Percentiles rank a stretch among this genome's conserved stretches.
Evolutionary conservation across 2,888 invertebrate species (phyloP).

Genomic region (Agrypnus murinus): DNA sequence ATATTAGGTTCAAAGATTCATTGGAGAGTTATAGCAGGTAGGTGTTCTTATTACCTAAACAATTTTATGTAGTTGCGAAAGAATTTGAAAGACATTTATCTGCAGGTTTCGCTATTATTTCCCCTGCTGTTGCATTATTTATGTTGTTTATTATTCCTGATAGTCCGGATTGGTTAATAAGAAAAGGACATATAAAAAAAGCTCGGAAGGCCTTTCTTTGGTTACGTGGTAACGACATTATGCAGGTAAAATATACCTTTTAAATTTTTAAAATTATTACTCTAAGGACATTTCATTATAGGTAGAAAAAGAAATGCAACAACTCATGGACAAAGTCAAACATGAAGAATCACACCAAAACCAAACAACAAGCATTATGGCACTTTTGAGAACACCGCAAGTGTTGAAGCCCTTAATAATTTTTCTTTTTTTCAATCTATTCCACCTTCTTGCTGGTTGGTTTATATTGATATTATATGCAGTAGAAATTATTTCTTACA

Average conservation of each 20-base stretch:
- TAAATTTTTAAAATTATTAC: no score
- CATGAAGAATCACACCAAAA: conserved; percentile 69
- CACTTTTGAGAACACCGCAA: conserved; percentile 76
- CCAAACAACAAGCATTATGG: conserved; percentile 61
- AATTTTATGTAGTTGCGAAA: no score
- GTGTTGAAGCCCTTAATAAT: conserved; percentile 83
- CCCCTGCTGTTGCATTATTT: conserved; percentile 77
- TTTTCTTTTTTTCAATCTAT: conserved; percentile 81
- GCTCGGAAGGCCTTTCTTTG: conserved; percentile 69
- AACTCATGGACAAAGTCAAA: conserved; percentile 76
- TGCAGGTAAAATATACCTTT: conserved; percentile 66
- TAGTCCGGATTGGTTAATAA: conserved; percentile 83
- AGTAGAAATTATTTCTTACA: conserved; percentile 80
- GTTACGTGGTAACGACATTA: conserved; percentile 66
- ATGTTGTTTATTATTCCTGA: conserved; percentile 81
- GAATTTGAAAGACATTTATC: no score
- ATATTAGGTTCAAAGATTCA: conserved; percentile 79
- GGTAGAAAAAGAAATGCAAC: conserved; percentile 78
- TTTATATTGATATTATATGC: conserved; percentile 88
- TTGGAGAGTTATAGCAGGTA: conserved; percentile 82
- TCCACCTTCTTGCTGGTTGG: conserved; percentile 84
- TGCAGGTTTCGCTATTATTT: conserved; percentile 74
- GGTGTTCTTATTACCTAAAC: background rate
- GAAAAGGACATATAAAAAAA: conserved; percentile 74
- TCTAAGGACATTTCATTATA: no score